These are phyloP conservation scores for Macrochelys suwanniensis DNA, from an alignment of 2,797 vertebrate species.

Conservation along the genomic window DNA sequence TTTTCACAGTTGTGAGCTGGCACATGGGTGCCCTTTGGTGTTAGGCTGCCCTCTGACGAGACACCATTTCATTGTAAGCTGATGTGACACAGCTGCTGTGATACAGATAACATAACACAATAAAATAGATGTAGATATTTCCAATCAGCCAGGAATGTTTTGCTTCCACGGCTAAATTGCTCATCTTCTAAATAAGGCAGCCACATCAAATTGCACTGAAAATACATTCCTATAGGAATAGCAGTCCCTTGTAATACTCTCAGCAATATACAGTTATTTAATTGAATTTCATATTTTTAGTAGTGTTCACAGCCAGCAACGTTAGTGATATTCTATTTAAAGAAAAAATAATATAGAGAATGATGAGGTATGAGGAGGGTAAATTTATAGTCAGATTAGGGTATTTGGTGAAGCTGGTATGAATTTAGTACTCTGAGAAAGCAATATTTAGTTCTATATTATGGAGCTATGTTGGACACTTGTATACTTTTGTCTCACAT, in stretches of 20 bases:
- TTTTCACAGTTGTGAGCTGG: background rate
- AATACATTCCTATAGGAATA: background rate
- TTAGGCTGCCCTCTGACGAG: background rate
- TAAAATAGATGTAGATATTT: conserved; percentile 15
- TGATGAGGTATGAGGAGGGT: background rate
- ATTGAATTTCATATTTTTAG: conserved; percentile 18
- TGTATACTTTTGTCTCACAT: background rate
- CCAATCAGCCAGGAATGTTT: background rate
- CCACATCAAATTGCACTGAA: conserved; percentile 5
- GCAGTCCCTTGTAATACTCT: background rate
- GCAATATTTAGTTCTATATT: conserved; percentile 16
- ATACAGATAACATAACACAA: background rate
- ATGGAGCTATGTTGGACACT: background rate
- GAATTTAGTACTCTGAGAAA: conserved; percentile 11
- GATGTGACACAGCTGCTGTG: background rate
- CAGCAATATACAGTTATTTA: background rate
- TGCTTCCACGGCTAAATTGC: background rate
- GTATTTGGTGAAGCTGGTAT: background rate
- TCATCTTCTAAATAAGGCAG: background rate
- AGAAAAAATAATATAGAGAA: background rate
- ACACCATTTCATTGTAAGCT: background rate
- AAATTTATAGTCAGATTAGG: conserved; percentile 12
- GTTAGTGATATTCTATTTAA: background rate
- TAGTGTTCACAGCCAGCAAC: background rate
- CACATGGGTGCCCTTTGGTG: background rate